Evolutionary conservation across 2,113 vertebrate species (phyloP).

Genomic region (Cepphus grylle): DNA sequence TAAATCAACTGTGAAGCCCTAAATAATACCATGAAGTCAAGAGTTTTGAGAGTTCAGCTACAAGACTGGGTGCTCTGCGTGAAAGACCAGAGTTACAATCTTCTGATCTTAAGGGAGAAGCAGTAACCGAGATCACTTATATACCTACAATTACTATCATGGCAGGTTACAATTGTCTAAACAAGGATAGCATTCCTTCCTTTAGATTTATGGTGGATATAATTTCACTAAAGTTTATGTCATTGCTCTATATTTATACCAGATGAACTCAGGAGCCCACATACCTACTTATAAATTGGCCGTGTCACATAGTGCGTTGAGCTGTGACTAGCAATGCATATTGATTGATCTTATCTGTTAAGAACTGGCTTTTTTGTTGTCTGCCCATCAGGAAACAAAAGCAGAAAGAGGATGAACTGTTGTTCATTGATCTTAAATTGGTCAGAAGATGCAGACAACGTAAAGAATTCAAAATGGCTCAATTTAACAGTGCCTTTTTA

Average conservation of each 20-base stretch:
- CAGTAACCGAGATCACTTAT: not conserved
- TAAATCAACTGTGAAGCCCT: not conserved
- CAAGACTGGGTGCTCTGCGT: not conserved
- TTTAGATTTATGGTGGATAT: not conserved
- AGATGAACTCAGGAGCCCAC: not conserved
- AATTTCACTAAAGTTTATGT: not conserved
- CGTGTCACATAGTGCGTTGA: accelerated
- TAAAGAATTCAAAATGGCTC: not conserved
- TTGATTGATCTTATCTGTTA: not conserved
- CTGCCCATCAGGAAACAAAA: constrained; percentile 21
- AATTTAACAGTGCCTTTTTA: not conserved
- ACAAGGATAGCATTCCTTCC: not conserved
- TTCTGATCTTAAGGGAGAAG: not conserved
- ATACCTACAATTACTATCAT: not conserved
- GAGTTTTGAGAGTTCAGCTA: not conserved
- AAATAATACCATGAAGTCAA: not conserved
- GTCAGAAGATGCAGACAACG: not conserved
- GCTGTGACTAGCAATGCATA: not conserved
- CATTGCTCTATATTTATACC: not conserved
- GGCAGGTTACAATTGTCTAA: not conserved
- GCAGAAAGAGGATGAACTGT: not conserved
- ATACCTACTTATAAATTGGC: not conserved
- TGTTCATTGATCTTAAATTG: not conserved
- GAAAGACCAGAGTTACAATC: not conserved
- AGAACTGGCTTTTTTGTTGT: not conserved